Conservation (phyloP, 2,797 vertebrate species). For the Loriculus beryllinus region DNA sequence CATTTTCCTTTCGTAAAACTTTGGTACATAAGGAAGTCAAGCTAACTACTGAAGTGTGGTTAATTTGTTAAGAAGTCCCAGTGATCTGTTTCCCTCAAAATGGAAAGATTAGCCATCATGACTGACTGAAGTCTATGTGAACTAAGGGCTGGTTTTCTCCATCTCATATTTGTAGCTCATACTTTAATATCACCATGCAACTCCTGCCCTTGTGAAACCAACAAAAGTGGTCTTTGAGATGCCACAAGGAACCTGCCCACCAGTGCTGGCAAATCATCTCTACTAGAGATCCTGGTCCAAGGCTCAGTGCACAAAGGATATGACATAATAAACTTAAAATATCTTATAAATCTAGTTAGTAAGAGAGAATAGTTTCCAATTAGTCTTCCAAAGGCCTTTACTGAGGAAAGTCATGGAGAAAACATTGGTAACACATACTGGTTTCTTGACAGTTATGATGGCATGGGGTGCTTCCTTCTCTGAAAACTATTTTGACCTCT, state of each 20-base stretch:
- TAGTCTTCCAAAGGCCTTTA: not conserved
- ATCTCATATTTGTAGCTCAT: not conserved
- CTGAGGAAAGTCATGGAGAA: not conserved
- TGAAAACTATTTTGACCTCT: not conserved
- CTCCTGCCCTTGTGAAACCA: not conserved
- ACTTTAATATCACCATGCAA: not conserved
- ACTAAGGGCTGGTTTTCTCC: not conserved
- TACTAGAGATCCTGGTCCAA: not conserved
- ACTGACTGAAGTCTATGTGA: not conserved
- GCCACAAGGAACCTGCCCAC: not conserved
- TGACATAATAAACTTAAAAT: not conserved
- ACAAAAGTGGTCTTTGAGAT: not conserved
- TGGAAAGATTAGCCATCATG: not conserved
- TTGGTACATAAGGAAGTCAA: not conserved
- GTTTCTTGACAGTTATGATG: not conserved
- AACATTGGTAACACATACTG: fast-evolving
- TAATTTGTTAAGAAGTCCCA: not conserved
- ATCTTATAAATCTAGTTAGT: not conserved
- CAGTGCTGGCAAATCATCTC: not conserved
- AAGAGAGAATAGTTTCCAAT: not conserved
- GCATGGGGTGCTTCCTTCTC: not conserved
- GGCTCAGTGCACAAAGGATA: not conserved
- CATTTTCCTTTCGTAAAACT: not conserved
- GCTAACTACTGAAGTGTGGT: not conserved
- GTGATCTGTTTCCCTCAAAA: not conserved